A percentile compares a stretch with the other conserved stretches of the same genome.
phyloP scores from a whole-genome alignment of 2,113 vertebrate genomes.

The Todiramphus chloris region DNA sequence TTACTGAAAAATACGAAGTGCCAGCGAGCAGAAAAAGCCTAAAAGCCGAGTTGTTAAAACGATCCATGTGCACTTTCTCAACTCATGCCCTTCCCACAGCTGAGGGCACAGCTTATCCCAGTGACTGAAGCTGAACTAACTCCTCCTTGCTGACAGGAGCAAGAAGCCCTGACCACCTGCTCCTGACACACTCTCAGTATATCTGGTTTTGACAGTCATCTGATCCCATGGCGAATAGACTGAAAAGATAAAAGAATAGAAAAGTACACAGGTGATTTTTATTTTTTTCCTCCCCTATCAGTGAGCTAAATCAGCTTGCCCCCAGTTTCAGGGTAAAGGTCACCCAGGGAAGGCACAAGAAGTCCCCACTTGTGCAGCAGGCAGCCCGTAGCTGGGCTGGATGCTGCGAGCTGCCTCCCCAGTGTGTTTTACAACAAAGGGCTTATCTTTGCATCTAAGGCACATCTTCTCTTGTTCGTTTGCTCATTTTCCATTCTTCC shows the following conservation, averaged over 20 bases:
- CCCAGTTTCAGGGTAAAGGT: background rate
- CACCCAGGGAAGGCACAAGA: background rate
- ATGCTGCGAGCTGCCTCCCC: background rate
- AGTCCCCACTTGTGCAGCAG: background rate
- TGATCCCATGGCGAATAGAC: fast-evolving
- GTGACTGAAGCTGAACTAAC: background rate
- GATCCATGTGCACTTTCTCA: background rate
- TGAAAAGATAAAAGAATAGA: background rate
- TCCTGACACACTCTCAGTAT: background rate
- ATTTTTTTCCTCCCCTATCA: background rate
- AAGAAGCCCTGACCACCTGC: background rate
- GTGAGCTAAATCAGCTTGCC: background rate
- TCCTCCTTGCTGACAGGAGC: background rate
- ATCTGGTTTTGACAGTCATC: background rate
- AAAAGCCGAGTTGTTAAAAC: background rate
- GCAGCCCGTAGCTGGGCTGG: background rate
- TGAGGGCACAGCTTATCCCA: background rate
- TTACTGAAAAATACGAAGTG: background rate
- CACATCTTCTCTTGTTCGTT: background rate
- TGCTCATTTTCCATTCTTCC: background rate
- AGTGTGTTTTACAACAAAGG: background rate
- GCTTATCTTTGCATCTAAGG: background rate
- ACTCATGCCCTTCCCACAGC: background rate
- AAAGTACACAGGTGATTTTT: background rate
- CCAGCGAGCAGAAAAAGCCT: background rate